These are phyloP conservation scores for Tribolium freemani DNA, from an alignment of 2,888 invertebrate genomes.

Conservation along the genomic window DNA sequence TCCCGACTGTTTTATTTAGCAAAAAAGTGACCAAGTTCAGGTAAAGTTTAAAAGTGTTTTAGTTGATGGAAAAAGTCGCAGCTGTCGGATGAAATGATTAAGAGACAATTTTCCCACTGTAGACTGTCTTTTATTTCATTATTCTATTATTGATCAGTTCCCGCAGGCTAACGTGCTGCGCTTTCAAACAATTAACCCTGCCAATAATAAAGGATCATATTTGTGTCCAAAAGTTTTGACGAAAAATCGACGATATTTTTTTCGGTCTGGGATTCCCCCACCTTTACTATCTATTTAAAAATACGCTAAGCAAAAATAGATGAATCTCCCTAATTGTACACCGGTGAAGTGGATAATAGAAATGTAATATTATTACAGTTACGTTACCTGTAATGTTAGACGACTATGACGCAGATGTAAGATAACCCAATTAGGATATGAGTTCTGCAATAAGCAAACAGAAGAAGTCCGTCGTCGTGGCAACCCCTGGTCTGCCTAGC, in stretches of 20 bases:
- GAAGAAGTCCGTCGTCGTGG: slow-evolving; percentile 62
- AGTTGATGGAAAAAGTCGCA: slow-evolving; percentile 39
- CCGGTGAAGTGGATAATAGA: neutral
- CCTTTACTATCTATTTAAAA: neutral
- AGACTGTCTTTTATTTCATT: slow-evolving; percentile 63
- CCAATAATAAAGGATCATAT: slow-evolving; percentile 65
- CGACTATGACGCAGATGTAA: slow-evolving; percentile 64
- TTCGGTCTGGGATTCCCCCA: neutral
- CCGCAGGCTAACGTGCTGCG: slow-evolving; percentile 62
- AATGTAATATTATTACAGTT: slow-evolving; percentile 38
- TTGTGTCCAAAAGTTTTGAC: slow-evolving; percentile 54
- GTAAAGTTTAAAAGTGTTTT: neutral
- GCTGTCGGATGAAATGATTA: slow-evolving; percentile 64
- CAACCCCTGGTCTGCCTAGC: slow-evolving; percentile 59
- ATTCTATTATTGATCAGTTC: slow-evolving; percentile 63
- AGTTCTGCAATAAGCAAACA: slow-evolving; percentile 68
- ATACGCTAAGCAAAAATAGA: neutral
- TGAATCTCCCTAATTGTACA: slow-evolving; percentile 4
- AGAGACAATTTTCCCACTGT: slow-evolving; percentile 64
- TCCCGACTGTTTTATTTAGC: neutral
- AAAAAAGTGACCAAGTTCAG: neutral
- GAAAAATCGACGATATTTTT: slow-evolving; percentile 34
- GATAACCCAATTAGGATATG: slow-evolving; percentile 68
- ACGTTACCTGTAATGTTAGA: slow-evolving; percentile 54
- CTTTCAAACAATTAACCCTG: slow-evolving; percentile 68